A percentile compares a stretch with the other conserved stretches of the same genome.
Evolutionary conservation across 2,797 vertebrate species (phyloP).

Genomic region (Enteromius treurensis): DNA sequence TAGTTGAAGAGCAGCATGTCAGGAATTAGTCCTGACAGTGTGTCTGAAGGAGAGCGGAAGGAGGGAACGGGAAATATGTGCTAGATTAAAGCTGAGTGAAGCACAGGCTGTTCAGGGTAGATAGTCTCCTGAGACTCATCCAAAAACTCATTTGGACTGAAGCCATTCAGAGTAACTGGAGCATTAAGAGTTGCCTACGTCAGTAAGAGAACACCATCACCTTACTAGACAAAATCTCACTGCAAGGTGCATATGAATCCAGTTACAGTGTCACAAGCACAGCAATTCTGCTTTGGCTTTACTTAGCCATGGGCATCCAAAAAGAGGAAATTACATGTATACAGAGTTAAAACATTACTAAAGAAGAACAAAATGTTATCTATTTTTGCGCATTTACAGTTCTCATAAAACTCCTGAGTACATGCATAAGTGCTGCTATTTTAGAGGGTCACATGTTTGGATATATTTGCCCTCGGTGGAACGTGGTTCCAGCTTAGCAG

Average conservation of each 20-base stretch:
- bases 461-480: slow-evolving; percentile 72
- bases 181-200: background rate
- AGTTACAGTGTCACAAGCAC: background rate
- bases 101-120: slow-evolving; percentile 36
- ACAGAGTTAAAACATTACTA: background rate
- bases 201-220: background rate
- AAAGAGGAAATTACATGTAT: background rate
- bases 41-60: slow-evolving; percentile 42
- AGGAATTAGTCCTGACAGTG: slow-evolving; percentile 18
- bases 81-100: slow-evolving; percentile 43
- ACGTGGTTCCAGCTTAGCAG: slow-evolving; percentile 72
- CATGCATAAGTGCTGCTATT: slow-evolving; percentile 68
- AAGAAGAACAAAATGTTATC: background rate
- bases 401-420: slow-evolving; percentile 4
- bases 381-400: background rate
- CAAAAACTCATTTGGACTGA: slow-evolving; percentile 31
- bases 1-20: slow-evolving; percentile 8
- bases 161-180: background rate
- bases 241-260: background rate
- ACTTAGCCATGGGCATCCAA: background rate
- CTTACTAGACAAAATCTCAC: slow-evolving; percentile 1
- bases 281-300: background rate
- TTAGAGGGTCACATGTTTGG: slow-evolving; percentile 70
- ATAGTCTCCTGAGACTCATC: slow-evolving; percentile 40
- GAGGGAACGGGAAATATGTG: slow-evolving; percentile 42